phyloP scores from a whole-genome alignment of 2,888 invertebrate genomes.

The Flexamia atlantica region DNA sequence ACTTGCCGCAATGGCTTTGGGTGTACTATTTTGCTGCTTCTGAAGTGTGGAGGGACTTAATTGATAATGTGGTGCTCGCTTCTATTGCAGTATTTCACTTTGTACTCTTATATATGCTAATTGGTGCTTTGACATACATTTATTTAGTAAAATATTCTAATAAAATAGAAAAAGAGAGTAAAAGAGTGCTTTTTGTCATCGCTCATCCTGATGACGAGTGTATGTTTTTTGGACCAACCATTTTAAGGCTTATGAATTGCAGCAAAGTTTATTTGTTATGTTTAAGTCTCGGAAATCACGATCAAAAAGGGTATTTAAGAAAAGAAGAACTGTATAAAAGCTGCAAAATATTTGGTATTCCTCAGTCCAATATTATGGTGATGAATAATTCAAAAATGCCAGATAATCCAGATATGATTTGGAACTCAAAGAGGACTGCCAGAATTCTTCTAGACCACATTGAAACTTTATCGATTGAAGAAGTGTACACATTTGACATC shows the following conservation, averaged over 20 bases:
- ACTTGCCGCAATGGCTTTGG: conserved; percentile 1
- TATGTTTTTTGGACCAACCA: conserved; percentile 98
- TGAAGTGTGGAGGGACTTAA: neutral
- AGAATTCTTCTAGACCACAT: conserved; percentile 82
- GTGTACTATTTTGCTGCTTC: neutral
- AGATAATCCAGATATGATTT: conserved; percentile 86
- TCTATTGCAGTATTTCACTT: neutral
- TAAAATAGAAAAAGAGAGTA: neutral
- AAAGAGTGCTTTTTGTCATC: conserved; percentile 86
- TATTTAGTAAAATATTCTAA: neutral
- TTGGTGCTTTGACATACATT: neutral
- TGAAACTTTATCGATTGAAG: conserved; percentile 85
- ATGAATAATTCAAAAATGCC: conserved; percentile 81
- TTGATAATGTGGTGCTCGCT: neutral
- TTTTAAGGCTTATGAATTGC: conserved; percentile 82
- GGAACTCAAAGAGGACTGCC: conserved; percentile 84
- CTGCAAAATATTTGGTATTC: conserved; percentile 88
- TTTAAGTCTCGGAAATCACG: conserved; percentile 77
- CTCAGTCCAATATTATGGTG: conserved; percentile 84
- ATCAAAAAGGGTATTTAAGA: conserved; percentile 78
- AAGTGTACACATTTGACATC: conserved; percentile 94
- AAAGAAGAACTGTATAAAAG: conserved; percentile 90
- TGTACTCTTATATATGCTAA: neutral
- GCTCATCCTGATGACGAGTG: conserved; percentile 99
- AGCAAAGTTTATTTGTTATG: conserved; percentile 88